These are phyloP conservation scores for Bombylius discolor DNA, from an alignment of 2,888 invertebrate species.

Conservation along the genomic window DNA sequence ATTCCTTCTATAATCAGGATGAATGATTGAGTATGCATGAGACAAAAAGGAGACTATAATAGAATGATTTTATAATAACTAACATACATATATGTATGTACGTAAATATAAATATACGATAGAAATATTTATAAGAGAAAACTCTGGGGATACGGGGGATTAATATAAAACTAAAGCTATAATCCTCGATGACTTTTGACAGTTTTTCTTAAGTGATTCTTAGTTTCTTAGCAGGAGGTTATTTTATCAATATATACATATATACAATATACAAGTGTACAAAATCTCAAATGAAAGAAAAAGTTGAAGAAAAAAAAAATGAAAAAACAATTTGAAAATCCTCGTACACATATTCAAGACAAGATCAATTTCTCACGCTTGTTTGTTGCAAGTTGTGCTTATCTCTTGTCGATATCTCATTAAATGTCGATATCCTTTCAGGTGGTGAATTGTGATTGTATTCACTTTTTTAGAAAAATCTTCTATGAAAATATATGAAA, in stretches of 20 bases:
- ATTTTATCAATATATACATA: neutral
- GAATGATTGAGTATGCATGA: no score
- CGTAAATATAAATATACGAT: neutral
- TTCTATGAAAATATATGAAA: no score
- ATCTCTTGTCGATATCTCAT: conserved; percentile 13
- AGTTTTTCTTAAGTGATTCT: conserved; percentile 12
- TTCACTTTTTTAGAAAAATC: no score
- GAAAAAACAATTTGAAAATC: neutral
- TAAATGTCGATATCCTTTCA: conserved; percentile 13
- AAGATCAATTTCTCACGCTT: conserved; percentile 9
- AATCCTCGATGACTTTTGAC: conserved; percentile 15
- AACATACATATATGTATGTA: neutral
- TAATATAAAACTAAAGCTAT: conserved; percentile 5
- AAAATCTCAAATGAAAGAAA: neutral
- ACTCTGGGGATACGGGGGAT: conserved; percentile 1
- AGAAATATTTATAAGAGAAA: neutral
- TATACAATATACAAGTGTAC: neutral
- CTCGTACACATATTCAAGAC: neutral
- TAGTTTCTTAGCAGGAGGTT: conserved; percentile 11
- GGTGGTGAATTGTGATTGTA: conserved; percentile 11
- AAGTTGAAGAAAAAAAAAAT: neutral
- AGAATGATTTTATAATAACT: no score
- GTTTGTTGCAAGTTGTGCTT: conserved; percentile 8
- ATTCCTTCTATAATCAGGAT: neutral
- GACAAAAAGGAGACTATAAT: no score